These are phyloP conservation scores for Acropora tenuis DNA, from an alignment of 64 coral and sea anemone species.

Conservation along the genomic window DNA sequence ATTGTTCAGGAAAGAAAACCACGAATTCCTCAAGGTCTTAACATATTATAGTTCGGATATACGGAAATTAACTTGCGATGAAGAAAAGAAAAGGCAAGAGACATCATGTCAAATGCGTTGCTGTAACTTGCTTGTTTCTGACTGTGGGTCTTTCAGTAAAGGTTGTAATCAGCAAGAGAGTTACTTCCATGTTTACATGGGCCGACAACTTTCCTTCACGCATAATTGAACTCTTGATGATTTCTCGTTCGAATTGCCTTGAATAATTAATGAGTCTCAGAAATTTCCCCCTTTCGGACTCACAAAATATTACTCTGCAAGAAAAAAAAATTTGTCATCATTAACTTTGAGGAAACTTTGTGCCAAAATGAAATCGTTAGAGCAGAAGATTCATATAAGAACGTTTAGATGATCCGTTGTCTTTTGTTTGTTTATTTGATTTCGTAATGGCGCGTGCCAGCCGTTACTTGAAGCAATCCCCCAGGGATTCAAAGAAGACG, in stretches of 20 bases:
- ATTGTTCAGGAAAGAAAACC: neutral
- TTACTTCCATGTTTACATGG: neutral
- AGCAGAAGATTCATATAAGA: neutral
- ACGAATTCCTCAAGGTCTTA: neutral
- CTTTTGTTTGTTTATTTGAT: neutral
- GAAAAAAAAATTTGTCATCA: neutral
- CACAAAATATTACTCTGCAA: neutral
- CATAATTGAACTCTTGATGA: neutral
- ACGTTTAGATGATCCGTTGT: neutral
- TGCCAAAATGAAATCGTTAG: neutral
- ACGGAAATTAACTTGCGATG: neutral
- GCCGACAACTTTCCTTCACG: neutral
- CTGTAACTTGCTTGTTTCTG: neutral
- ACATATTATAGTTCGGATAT: neutral
- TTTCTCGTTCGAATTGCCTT: too few relatives aligned
- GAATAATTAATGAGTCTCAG: neutral
- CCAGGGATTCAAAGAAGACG: neutral
- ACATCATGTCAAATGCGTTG: neutral
- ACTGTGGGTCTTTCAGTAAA: neutral
- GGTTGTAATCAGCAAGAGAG: neutral
- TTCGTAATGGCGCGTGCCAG: constrained; percentile 19
- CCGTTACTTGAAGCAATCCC: constrained; percentile 31
- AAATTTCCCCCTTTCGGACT: neutral
- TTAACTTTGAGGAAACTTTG: neutral
- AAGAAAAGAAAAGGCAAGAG: neutral